phyloP scores from a whole-genome alignment of 2,113 vertebrate genomes.

The Xyrauchen texanus region DNA sequence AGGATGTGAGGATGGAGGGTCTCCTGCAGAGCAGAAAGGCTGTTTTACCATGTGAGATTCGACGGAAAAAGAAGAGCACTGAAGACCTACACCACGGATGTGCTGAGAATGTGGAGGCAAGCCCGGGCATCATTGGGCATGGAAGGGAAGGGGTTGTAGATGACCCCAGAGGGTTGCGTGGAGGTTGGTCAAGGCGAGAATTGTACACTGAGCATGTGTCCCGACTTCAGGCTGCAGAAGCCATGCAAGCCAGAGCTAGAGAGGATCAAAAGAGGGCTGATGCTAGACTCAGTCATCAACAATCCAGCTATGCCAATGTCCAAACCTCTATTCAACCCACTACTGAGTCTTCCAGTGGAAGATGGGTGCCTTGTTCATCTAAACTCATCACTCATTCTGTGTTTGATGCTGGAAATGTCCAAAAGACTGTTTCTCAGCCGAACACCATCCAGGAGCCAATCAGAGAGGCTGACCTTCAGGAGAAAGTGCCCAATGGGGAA shows the following conservation, averaged over 20 bases:
- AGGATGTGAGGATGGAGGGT: constrained; percentile 63
- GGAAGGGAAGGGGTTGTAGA: constrained; percentile 28
- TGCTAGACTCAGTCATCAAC: constrained; percentile 72
- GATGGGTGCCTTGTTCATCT: constrained; percentile 37
- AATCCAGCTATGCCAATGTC: neutral
- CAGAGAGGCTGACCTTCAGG: constrained; percentile 31
- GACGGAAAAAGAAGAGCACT: constrained; percentile 68
- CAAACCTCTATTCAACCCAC: neutral
- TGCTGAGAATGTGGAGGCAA: constrained; percentile 60
- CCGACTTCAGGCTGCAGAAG: constrained; percentile 54
- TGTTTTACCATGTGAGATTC: constrained; percentile 76
- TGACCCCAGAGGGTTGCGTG: constrained; percentile 44
- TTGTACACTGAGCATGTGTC: constrained; percentile 55
- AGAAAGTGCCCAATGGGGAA: constrained; percentile 64
- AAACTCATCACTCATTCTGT: constrained; percentile 70
- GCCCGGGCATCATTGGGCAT: constrained; percentile 8
- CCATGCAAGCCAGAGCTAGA: constrained; percentile 56
- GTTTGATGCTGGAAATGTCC: constrained; percentile 72
- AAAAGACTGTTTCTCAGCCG: constrained; percentile 50
- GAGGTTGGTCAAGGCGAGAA: constrained; percentile 34
- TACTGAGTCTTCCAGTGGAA: constrained; percentile 3
- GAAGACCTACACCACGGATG: constrained; percentile 68
- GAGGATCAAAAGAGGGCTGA: constrained; percentile 71
- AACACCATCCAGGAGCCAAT: neutral
- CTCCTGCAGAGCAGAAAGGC: constrained; percentile 76